Conservation (phyloP, 1,140 invertebrate genomes). For the Conopomorpha cramerella region DNA sequence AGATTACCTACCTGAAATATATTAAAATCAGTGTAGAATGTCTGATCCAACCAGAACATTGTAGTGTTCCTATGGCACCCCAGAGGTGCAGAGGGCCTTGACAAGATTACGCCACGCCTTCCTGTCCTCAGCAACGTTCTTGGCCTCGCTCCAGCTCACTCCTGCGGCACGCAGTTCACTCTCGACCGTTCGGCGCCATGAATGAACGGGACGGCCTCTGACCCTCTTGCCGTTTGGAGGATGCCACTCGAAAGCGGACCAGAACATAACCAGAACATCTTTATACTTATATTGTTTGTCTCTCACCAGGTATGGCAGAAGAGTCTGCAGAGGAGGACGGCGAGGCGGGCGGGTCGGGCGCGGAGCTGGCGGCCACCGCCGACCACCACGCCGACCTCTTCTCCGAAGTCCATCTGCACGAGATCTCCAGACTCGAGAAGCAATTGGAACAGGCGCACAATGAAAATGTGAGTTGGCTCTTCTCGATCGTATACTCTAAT, state of each 20-base stretch:
- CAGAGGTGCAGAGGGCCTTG: too few relatives aligned
- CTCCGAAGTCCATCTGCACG: constrained; percentile 95
- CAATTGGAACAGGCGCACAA: constrained; percentile 86
- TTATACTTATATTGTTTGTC: constrained; percentile 1
- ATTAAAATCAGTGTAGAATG: background rate
- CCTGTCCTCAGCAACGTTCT: too few relatives aligned
- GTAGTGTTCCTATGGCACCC: too few relatives aligned
- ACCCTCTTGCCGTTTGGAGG: too few relatives aligned
- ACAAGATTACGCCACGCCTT: too few relatives aligned
- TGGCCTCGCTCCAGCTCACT: too few relatives aligned
- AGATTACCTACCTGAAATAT: background rate
- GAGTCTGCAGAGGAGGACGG: constrained; percentile 84
- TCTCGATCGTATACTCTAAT: too few relatives aligned
- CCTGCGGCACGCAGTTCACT: too few relatives aligned
- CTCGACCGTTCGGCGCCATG: too few relatives aligned
- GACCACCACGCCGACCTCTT: constrained; percentile 90
- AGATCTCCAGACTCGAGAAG: constrained; percentile 92
- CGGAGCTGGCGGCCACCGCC: constrained; percentile 66
- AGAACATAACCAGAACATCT: too few relatives aligned
- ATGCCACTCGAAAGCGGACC: too few relatives aligned
- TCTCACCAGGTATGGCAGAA: constrained; percentile 57
- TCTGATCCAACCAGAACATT: background rate
- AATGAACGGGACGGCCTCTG: too few relatives aligned
- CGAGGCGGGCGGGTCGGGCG: constrained; percentile 69
- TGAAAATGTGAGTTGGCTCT: constrained; percentile 67